phyloP scores from a whole-genome alignment of 2,113 vertebrate genomes.

The Rissa tridactyla region DNA sequence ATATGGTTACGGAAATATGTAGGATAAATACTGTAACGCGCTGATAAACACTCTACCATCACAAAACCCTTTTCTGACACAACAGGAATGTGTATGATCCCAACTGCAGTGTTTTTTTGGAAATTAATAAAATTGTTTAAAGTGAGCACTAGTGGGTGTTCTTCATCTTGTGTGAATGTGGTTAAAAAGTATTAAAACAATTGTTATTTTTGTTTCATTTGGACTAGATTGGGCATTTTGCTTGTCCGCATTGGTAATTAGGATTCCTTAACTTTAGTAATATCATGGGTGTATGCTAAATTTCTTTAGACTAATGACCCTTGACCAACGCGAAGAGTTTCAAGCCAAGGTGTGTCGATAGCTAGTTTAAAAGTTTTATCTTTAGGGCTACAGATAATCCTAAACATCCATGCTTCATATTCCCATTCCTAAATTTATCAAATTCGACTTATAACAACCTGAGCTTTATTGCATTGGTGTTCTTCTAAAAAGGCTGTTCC shows the following conservation, averaged over 20 bases:
- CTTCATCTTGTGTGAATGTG: not conserved
- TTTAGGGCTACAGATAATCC: not conserved
- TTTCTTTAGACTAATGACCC: not conserved
- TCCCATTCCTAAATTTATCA: not conserved
- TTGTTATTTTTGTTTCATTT: not conserved
- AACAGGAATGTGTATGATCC: not conserved
- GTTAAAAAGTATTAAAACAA: not conserved
- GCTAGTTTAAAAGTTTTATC: not conserved
- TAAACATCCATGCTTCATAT: not conserved
- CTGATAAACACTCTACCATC: not conserved
- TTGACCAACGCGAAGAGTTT: not conserved
- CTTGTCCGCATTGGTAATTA: not conserved
- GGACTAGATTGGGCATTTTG: not conserved
- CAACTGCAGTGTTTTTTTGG: constrained; percentile 14
- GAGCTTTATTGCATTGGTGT: not conserved
- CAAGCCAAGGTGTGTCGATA: not conserved
- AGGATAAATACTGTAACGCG: not conserved
- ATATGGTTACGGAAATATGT: not conserved
- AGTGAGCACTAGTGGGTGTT: not conserved
- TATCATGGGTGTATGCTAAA: rapidly evolving
- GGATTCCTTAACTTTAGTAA: not conserved
- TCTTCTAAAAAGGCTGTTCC: not conserved
- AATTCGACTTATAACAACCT: not conserved
- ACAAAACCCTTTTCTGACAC: not conserved
- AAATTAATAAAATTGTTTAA: constrained; percentile 59